A percentile compares a stretch with the other conserved stretches of the same genome.
phyloP scores from a whole-genome alignment of 2,113 vertebrate species.

The Callaeas wilsoni region DNA sequence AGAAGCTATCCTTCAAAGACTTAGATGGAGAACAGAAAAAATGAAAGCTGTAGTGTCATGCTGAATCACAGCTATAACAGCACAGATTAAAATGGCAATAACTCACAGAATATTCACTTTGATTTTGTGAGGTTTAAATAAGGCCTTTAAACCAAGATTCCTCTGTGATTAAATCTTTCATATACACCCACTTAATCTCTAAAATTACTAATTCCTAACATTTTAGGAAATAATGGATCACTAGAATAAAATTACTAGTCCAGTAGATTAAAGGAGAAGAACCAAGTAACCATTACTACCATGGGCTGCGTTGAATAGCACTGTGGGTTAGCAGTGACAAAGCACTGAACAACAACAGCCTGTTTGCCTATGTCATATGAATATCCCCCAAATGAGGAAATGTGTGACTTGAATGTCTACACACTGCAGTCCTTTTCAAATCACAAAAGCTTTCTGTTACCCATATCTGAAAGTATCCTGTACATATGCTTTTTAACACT shows the following conservation, averaged over 20 bases:
- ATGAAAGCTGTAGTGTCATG: background rate
- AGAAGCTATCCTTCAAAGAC: background rate
- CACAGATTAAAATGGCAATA: background rate
- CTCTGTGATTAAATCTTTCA: background rate
- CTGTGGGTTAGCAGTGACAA: background rate
- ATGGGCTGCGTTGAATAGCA: background rate
- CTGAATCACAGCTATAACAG: background rate
- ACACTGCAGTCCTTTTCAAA: background rate
- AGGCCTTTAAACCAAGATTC: background rate
- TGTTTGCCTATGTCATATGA: background rate
- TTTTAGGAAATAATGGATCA: background rate
- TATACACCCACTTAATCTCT: background rate
- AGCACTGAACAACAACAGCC: background rate
- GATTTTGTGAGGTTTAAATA: background rate
- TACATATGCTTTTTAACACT: background rate
- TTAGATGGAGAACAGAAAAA: background rate
- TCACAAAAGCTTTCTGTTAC: background rate
- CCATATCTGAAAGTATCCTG: background rate
- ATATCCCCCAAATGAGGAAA: background rate
- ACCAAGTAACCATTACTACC: background rate
- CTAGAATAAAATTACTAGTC: background rate
- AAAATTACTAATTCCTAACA: background rate
- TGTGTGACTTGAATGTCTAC: background rate
- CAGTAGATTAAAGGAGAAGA: background rate
- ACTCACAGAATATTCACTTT: slow-evolving; percentile 4